Conservation (phyloP, 1,140 invertebrate genomes). For the Sycophila sp. region DNA sequence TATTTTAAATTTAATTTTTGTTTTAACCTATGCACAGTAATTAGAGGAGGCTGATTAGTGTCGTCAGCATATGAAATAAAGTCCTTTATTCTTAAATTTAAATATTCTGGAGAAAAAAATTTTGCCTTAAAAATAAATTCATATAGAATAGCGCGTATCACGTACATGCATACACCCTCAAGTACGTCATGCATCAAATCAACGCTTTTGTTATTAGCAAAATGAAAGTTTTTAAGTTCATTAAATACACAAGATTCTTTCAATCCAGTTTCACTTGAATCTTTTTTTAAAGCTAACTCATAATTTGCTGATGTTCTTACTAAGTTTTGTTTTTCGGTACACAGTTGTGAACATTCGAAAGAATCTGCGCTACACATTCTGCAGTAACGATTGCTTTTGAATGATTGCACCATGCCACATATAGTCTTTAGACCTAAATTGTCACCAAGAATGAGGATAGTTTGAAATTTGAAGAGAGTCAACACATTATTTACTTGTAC, state of each 20-base stretch:
- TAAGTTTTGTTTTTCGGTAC: constrained; percentile 23
- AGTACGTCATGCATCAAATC: too few species aligned
- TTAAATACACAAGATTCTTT: too few species aligned
- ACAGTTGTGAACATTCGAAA: constrained; percentile 26
- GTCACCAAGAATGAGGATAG: constrained; percentile 36
- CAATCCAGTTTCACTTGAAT: too few species aligned
- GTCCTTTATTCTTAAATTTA: constrained; percentile 6
- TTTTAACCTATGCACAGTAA: not conserved
- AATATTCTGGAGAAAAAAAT: not conserved
- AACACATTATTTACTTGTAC: constrained; percentile 23
- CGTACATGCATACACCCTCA: too few species aligned
- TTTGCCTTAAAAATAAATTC: not conserved
- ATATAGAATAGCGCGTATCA: too few species aligned
- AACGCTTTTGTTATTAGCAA: too few species aligned
- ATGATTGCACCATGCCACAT: constrained; percentile 38
- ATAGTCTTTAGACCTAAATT: too few species aligned
- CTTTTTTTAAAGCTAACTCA: constrained; percentile 9
- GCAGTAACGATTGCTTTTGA: constrained; percentile 31
- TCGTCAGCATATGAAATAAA: not conserved
- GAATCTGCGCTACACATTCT: constrained; percentile 36
- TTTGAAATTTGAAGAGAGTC: constrained; percentile 36
- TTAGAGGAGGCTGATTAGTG: constrained; percentile 16
- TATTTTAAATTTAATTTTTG: constrained; percentile 31
- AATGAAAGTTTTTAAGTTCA: too few species aligned
- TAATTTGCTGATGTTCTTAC: constrained; percentile 33